Conservation (phyloP, 2,888 invertebrate species). For the Hofmannophila pseudospretella region DNA sequence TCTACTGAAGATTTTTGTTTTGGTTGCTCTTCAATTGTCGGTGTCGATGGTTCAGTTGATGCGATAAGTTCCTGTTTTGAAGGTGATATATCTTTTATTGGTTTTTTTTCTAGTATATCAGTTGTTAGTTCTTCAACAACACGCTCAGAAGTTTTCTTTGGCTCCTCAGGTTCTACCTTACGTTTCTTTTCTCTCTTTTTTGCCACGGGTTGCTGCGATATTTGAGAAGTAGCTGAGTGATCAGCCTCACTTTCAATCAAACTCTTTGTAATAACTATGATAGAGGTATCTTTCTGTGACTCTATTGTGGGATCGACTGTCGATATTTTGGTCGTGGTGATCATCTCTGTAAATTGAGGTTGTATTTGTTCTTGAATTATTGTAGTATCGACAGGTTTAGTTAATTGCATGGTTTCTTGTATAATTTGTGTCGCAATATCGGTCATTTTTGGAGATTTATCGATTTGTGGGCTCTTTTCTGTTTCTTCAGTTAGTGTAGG, state of each 20-base stretch:
- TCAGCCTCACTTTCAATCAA: slow-evolving; percentile 38
- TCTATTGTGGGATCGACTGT: slow-evolving; percentile 10
- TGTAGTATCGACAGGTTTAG: slow-evolving; percentile 15
- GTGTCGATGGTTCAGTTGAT: too few relatives aligned
- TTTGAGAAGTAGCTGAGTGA: slow-evolving; percentile 24
- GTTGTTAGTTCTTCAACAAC: not conserved
- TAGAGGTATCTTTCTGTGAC: slow-evolving; percentile 16
- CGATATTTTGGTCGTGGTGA: slow-evolving; percentile 9
- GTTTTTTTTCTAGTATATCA: not conserved
- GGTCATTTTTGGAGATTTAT: not conserved
- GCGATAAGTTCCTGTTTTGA: too few relatives aligned
- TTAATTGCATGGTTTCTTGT: slow-evolving; percentile 19
- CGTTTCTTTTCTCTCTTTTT: slow-evolving; percentile 5
- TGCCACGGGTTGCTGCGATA: slow-evolving; percentile 8
- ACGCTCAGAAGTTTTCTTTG: slow-evolving; percentile 5
- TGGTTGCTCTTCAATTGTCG: not conserved
- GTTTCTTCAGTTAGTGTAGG: not conserved
- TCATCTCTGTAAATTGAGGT: slow-evolving; percentile 7
- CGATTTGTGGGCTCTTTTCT: not conserved
- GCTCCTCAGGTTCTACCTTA: slow-evolving; percentile 11
- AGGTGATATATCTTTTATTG: not conserved
- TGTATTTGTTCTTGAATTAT: not conserved
- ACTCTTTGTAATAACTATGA: slow-evolving; percentile 28
- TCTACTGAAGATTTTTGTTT: not conserved
- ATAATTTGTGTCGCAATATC: slow-evolving; percentile 17